Percentiles rank a stretch among this genome's conserved stretches.
phyloP scores from a whole-genome alignment of 1,140 invertebrate species.

The Hyles vespertilio region DNA sequence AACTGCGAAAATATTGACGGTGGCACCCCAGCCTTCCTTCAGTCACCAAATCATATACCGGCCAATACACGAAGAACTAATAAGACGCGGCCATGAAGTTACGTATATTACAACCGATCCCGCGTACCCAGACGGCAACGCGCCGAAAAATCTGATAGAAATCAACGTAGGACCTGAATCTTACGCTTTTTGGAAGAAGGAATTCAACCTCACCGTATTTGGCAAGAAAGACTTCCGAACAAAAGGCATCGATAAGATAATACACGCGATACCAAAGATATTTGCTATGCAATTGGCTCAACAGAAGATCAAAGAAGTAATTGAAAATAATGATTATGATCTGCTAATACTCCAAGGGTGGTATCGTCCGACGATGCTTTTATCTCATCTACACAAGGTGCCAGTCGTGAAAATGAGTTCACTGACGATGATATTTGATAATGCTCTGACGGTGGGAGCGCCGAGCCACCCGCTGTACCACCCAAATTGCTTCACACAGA shows the following conservation, averaged over 20 bases:
- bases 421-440: background rate
- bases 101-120: constrained; percentile 3
- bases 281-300: background rate
- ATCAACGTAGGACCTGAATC: background rate
- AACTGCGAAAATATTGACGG: background rate
- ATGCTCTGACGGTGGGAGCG: background rate
- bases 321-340: background rate
- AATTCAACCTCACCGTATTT: background rate
- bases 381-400: constrained; percentile 6
- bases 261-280: background rate
- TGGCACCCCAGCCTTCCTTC: constrained; percentile 1
- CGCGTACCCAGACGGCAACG: background rate
- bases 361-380: constrained; percentile 1
- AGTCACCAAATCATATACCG: constrained; percentile 4
- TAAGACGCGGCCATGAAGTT: background rate
- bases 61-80: constrained; percentile 2
- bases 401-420: background rate
- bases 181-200: background rate
- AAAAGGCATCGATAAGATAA: too few species aligned
- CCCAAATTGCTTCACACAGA: background rate
- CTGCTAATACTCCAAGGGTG: constrained; percentile 2
- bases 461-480: background rate
- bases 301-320: background rate
- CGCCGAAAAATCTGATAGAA: constrained; percentile 2
- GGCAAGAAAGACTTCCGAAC: background rate